These are phyloP conservation scores for Leucoma salicis DNA, from an alignment of 2,888 invertebrate species.

Conservation along the genomic window DNA sequence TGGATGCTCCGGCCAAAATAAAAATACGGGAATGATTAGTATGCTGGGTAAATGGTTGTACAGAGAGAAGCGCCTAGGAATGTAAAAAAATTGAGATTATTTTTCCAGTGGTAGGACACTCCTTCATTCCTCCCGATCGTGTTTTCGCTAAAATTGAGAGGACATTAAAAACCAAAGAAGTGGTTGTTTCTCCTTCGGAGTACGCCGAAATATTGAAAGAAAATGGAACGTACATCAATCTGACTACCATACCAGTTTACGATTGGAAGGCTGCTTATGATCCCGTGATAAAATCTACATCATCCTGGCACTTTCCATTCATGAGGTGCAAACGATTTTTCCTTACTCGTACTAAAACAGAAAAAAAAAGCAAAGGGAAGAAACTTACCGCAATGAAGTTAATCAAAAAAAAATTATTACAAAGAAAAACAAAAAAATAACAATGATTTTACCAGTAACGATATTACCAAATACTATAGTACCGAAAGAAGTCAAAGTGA, in stretches of 20 bases:
- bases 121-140: constrained; percentile 5
- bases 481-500: background rate
- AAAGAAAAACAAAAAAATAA: background rate
- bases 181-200: constrained; percentile 13
- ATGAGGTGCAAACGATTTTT: background rate
- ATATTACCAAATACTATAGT: background rate
- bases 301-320: constrained; percentile 23
- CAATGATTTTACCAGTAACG: background rate
- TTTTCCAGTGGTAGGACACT: constrained; percentile 4
- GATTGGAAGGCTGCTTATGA: constrained; percentile 12
- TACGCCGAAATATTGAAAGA: constrained; percentile 6
- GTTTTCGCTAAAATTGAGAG: constrained; percentile 14
- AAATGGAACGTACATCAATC: constrained; percentile 5
- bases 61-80: constrained; percentile 8
- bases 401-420: background rate
- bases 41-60: constrained; percentile 12
- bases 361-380: background rate
- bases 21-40: constrained; percentile 7
- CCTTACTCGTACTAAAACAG: background rate
- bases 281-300: constrained; percentile 10
- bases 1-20: constrained; percentile 11
- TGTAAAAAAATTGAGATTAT: constrained; percentile 8
- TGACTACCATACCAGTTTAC: constrained; percentile 7
- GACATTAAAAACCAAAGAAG: constrained; percentile 14
- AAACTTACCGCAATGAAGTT: too few species aligned